Evolutionary conservation across 2,797 vertebrate genomes (phyloP), one percentile per base, ranked within the genome.

Genomic region (Sebastes vulpes): DNA sequence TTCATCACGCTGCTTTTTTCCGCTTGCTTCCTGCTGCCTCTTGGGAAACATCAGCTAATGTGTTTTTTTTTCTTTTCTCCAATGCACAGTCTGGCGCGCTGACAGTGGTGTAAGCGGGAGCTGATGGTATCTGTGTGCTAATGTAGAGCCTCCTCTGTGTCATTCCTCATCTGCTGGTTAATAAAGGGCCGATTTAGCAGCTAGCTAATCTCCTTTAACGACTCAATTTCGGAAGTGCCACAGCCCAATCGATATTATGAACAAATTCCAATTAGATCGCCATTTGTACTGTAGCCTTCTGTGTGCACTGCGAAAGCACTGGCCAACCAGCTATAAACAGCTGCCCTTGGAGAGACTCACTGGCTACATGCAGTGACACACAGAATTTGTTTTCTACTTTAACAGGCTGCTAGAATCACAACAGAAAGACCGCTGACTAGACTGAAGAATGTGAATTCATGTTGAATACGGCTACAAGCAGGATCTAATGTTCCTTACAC

Each of bases 201-300:
- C 59, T 6, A 77, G 88, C 89, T 96, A 90, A 94, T 92, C 86
- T 90, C 80, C 77, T 90, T 85, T 92, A 95, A 94, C 35, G 84
- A 90, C 91, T 92, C 79, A 20, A 77, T 93, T 92, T 90, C 65
- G n/a, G 80, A 87, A 79, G 77, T 81, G 85, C 66, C 84, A 81
- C 72, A 35, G 79, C 60, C 72, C 60, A 85, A 89, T 94, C 87
- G 56, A 94, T 95, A 90, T 80, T 38, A 75, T 78, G 65, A 89
- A 90, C 87, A 81, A 89, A 92, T 89, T 89, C 85, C 75, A 84
- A 85, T 93, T 89, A 90, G 77, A 90, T 81, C 29, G 38, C 81
- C 63, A 68, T 87, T 91, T 89, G 75, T 73, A 79, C 66, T 72
- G 84, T 69, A 65, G 80, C 50, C 67, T 74, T 80, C 74, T 72